Evolutionary conservation across 2,888 invertebrate genomes (phyloP), one percentile per base, ranked within the genome.

Genomic region (Fragum whitleyi): DNA sequence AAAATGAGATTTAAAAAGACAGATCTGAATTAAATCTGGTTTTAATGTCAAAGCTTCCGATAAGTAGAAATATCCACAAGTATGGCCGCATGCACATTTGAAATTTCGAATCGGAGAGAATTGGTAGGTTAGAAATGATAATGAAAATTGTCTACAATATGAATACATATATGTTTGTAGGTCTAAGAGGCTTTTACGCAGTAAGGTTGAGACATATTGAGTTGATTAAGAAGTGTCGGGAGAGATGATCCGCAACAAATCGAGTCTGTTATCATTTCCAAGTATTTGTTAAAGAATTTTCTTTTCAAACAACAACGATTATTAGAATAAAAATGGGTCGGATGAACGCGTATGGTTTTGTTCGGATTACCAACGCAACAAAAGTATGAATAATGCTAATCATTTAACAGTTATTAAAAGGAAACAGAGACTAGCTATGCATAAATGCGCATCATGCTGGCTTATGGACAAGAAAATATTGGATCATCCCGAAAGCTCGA

Each of bases 161-260:
- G 21, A 61, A 29, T 29, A 61, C 61, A 9, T 61, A 61, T 29
- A 29, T 29, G 32, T 61, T 61, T 16, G 5, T 9, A 39, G 67
- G 42, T 16, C 42, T 67, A 1, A 67, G 32, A n/a, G 39, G 42
- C 14, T 67, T 67, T 67, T 67, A 67, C 32, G 67, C 42, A 39
- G 67, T 42, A n/a, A 39, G 67, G 67, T 6, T 67, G 6, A 39
- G 67, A 42, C 42, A 67, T 7, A 67, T 67, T 42, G 67, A 39
- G 67, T 21, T 67, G 2, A 42, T 39, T 16, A 36, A 42, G 23
- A 67, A 21, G 67, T 39, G 42, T 42, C 39, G 32, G 32, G 7
- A 7, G 16, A n/a, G 32, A 29, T 28, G 32, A 61, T 61, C n/a
- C 28, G 9, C 28, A 61, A 19, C 28, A 61, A 19, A 29, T 61